Conservation (phyloP, 1,140 invertebrate genomes). For the Stegodyphus dumicola region DNA sequence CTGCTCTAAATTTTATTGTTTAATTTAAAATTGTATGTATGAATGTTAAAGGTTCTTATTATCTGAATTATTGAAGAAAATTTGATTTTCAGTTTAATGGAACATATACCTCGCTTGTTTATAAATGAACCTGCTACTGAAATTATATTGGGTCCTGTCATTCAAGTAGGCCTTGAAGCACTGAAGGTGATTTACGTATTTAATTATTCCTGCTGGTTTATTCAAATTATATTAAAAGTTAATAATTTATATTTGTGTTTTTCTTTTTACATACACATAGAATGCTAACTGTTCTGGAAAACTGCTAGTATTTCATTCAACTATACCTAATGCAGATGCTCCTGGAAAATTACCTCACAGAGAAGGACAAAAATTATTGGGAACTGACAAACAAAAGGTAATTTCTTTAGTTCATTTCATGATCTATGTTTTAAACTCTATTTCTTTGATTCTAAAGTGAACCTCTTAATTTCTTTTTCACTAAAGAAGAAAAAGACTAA, state of each 20-base stretch:
- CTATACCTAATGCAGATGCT: constrained; percentile 90
- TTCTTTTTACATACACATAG: constrained; percentile 64
- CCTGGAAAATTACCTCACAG: constrained; percentile 96
- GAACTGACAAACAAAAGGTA: constrained; percentile 88
- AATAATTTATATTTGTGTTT: too few species aligned
- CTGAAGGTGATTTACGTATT: constrained; percentile 75
- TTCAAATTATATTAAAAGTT: too few species aligned
- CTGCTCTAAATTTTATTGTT: background rate
- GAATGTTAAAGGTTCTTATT: background rate
- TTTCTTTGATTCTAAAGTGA: too few species aligned
- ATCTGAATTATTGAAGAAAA: background rate
- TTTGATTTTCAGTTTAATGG: constrained; percentile 75
- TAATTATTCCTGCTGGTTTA: too few species aligned
- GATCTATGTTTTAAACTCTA: background rate
- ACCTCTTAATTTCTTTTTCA: background rate
- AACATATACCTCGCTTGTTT: constrained; percentile 93
- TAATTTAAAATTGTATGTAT: background rate
- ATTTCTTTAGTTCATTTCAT: constrained; percentile 3
- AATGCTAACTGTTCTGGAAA: constrained; percentile 93
- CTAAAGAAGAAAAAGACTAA: too few species aligned
- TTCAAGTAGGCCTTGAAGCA: constrained; percentile 95
- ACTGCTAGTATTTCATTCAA: constrained; percentile 95
- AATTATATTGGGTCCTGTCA: constrained; percentile 91
- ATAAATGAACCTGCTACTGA: constrained; percentile 93
- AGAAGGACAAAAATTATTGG: constrained; percentile 95